Evolutionary conservation across 2,797 vertebrate genomes (phyloP), one percentile per base, ranked within the genome.

Genomic region (Chelonia mydas): DNA sequence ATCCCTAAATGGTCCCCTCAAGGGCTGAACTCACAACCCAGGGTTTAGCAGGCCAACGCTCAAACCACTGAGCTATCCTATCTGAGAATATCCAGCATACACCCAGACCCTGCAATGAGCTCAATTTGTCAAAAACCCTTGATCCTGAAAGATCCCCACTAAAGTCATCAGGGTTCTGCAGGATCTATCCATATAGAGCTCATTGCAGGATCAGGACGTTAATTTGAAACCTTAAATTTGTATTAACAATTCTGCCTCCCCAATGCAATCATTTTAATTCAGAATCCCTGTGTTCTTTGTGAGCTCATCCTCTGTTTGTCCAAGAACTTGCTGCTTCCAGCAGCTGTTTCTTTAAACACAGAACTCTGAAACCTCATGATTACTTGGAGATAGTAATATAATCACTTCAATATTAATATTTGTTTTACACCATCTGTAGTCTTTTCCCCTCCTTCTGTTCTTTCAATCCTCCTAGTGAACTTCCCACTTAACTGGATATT

Each of bases 311-410:
- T 86, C 74, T 94, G 15, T 94, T 95, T 95, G 77, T 59, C 65
- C 86, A 95, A 93, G 86, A 68, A 25, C 45, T 41, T 3, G 1
- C 86, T 68, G 17, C 27, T 76, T 61, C 78, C 33, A 47, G 68
- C 54, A 90, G 21, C 96, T 87, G 11, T 90, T 94, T 93, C 65
- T 92, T 94, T 55, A 96, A 96, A 94, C 7, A 89, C 12, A 72
- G 84, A 90, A 17, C 13, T 93, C 88, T 94, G 89, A 91, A 95
- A 81, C 33, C n/a, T 90, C 33, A 16, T 83, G 76, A 90, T 96
- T 96, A 87, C 77, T 84, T 86, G 83, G 53, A 90, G 41, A 82
- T 6, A 80, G 53, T 82, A 91, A 84, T 94, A 90, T 84, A 94
- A 91, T 31, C 51, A 94, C 11, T 59, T 83, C 0, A 1, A 65